Base-by-base conservation (phyloP, 2,888 invertebrate genomes). In the Oscheius myriophilus region DNA sequence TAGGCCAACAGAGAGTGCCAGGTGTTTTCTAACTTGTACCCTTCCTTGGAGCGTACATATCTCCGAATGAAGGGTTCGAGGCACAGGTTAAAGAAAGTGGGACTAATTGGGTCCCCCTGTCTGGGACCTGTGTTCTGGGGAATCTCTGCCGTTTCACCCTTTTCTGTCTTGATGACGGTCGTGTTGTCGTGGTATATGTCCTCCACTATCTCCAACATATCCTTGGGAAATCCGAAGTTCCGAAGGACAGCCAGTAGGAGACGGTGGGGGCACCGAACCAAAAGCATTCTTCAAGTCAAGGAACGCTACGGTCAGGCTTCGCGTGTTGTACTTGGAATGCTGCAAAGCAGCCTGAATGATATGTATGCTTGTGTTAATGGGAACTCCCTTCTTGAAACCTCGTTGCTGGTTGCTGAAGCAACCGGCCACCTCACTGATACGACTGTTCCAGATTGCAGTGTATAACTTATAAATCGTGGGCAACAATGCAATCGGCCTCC, bases 41-140 rank as follows among this genome's bases (percentile, higher is more conserved):
- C n/a, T n/a, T 1, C 68, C 71, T 21, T 25, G 41, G 1, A 46
- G 23, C 16, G n/a, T n/a, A n/a, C n/a, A n/a, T n/a, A n/a, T n/a
- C n/a, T n/a, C n/a, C n/a, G n/a, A n/a, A 14, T 25, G 21, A n/a
- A n/a, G n/a, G n/a, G n/a, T n/a, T n/a, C n/a, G n/a, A n/a, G n/a
- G n/a, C n/a, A n/a, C n/a, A n/a, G n/a, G n/a, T n/a, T n/a, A n/a
- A n/a, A n/a, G 53, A n/a, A n/a, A n/a, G n/a, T n/a, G n/a, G n/a
- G n/a, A n/a, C n/a, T n/a, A n/a, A n/a, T n/a, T n/a, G n/a, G n/a
- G n/a, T n/a, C n/a, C n/a, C n/a, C n/a, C n/a, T n/a, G n/a, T n/a
- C n/a, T n/a, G n/a, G n/a, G n/a, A n/a, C n/a, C n/a, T n/a, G n/a
- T n/a, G n/a, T n/a, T n/a, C n/a, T n/a, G n/a, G n/a, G n/a, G n/a